Evolutionary conservation across 2,113 vertebrate species (phyloP).

Genomic region (Crotophaga sulcirostris): DNA sequence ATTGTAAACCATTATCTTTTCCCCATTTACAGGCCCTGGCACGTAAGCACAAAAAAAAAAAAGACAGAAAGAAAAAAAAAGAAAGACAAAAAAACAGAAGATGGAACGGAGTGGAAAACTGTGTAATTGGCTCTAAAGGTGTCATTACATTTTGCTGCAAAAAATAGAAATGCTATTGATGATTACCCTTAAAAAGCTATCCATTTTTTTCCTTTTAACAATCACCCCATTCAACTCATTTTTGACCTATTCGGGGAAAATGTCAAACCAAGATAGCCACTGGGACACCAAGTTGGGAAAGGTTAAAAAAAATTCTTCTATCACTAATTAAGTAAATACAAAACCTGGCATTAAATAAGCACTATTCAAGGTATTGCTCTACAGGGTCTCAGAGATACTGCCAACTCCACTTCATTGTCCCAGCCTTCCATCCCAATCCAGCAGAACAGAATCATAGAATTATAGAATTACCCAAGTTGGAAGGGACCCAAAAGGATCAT

Average conservation of each 20-base stretch:
- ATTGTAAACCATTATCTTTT: conserved; percentile 69
- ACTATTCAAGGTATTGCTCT: neutral
- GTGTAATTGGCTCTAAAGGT: neutral
- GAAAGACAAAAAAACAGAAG: neutral
- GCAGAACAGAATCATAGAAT: too few species aligned
- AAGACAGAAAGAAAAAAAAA: neutral
- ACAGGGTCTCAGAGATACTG: neutral
- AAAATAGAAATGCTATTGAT: conserved; percentile 10
- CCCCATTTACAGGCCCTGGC: neutral
- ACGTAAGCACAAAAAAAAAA: neutral
- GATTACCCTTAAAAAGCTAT: neutral
- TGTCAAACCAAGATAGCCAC: neutral
- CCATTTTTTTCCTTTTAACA: neutral
- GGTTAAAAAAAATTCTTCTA: neutral
- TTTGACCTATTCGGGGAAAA: conserved; percentile 42
- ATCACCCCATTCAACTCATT: neutral
- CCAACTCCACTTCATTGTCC: neutral
- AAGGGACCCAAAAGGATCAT: too few species aligned
- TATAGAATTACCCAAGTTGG: too few species aligned
- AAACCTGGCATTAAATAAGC: neutral
- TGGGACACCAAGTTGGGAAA: neutral
- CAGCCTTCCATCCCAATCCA: neutral
- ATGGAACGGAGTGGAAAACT: neutral
- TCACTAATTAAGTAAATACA: neutral
- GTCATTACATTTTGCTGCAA: conserved; percentile 11